A percentile compares a stretch with the other conserved stretches of the same genome.
These are phyloP conservation scores for Dendrolimus houi DNA, from an alignment of 2,888 invertebrate species.

Conservation along the genomic window DNA sequence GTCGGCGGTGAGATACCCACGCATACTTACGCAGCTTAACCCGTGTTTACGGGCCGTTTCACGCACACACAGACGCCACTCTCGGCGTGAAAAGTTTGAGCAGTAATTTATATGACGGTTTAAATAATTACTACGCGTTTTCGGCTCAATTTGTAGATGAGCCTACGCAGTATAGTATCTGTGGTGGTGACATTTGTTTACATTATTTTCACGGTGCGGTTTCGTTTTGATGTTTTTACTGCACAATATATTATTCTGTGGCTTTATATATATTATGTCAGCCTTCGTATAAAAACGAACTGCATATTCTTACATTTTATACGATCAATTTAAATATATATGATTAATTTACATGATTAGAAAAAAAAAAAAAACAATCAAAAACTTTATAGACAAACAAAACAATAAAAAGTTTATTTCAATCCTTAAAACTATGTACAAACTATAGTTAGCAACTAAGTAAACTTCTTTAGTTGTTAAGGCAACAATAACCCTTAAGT, in stretches of 20 bases:
- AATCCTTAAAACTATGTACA: no score
- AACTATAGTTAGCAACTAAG: no score
- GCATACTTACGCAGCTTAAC: conserved; percentile 27
- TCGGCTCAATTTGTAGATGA: conserved; percentile 75
- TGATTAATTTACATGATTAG: no score
- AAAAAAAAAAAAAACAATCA: no score
- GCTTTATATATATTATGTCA: no score
- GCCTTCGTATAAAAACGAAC: no score
- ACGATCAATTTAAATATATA: no score
- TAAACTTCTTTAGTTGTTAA: no score
- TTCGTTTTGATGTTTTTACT: conserved; percentile 24
- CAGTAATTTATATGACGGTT: conserved; percentile 76
- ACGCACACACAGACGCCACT: conserved; percentile 33
- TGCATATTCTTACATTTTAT: no score
- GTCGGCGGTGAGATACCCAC: conserved; percentile 47
- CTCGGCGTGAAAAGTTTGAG: conserved; percentile 69
- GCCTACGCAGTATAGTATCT: conserved; percentile 38
- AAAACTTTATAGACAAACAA: no score
- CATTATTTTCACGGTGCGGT: conserved; percentile 38
- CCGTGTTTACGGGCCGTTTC: conserved; percentile 23
- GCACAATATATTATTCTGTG: conserved; percentile 14
- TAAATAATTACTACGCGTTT: conserved; percentile 75
- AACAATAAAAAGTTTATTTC: no score
- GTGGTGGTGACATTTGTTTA: conserved; percentile 54
- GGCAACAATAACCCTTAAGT: neutral